Evolutionary conservation across 2,113 vertebrate species (phyloP).

Genomic region (Microcebus murinus): DNA sequence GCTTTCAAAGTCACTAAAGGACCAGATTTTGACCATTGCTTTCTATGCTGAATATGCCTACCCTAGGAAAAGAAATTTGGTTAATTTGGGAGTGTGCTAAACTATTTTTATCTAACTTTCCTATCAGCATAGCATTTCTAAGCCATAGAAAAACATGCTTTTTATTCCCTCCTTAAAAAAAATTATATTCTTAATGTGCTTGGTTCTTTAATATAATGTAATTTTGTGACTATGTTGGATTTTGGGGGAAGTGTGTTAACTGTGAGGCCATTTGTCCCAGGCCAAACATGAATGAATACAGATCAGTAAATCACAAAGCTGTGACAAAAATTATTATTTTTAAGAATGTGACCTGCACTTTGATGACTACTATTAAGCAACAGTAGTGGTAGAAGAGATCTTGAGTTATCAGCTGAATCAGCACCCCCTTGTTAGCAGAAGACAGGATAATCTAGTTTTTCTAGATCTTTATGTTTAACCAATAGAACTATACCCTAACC

Average conservation of each 20-base stretch:
- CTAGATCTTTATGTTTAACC: neutral
- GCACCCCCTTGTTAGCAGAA: neutral
- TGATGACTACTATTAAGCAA: neutral
- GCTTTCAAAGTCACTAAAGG: slow-evolving; percentile 70
- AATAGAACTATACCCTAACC: neutral
- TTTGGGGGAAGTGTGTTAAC: neutral
- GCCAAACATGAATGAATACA: neutral
- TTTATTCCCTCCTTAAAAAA: neutral
- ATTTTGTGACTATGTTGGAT: neutral
- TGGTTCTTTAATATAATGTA: neutral
- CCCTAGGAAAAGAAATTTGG: slow-evolving; percentile 34
- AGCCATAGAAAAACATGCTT: slow-evolving; percentile 37
- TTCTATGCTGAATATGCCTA: slow-evolving; percentile 56
- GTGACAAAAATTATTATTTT: neutral
- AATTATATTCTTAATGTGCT: slow-evolving; percentile 1
- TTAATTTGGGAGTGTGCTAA: slow-evolving; percentile 66
- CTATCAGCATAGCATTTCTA: slow-evolving; percentile 55
- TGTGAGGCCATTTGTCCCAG: neutral
- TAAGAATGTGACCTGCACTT: neutral
- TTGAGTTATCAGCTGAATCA: neutral
- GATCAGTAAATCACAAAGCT: neutral
- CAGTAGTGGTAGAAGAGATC: neutral
- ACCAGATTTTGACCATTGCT: slow-evolving; percentile 77
- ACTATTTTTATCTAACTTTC: slow-evolving; percentile 71
- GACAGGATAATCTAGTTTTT: neutral